Evolutionary conservation across 2,888 invertebrate genomes (phyloP), one percentile per base, ranked within the genome.

Genomic region (Trypoxylon attenuatum): DNA sequence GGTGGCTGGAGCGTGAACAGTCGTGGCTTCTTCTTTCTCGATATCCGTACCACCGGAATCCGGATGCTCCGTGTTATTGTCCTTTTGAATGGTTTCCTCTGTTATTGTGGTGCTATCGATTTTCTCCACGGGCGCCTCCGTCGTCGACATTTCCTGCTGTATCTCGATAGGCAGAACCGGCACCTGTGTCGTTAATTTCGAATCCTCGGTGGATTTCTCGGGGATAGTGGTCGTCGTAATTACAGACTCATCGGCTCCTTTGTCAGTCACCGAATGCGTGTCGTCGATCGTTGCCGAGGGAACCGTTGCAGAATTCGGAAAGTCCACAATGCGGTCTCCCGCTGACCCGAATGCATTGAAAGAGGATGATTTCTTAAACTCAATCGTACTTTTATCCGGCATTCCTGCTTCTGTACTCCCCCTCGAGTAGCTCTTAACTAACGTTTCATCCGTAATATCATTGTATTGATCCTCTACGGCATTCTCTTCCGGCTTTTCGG

Each of bases 131-230:
- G n/a, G n/a, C 13, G 13, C 13, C 13, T 33, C 82, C 0, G 84
- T 84, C 3, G 83, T 84, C 2, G 81, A 76, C 57, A 82, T 78
- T 15, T 84, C 84, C 22, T 80, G 82, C 46, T 84, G 84, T 59
- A 86, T 85, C 67, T 87, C 87, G 27, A 82, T 72, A 1, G 86
- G 86, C 25, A 86, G 56, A 13, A 85, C 82, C 0, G 86, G 85
- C 58, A 82, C 75, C 71, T 86, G 81, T 0, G 86, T 85, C 2
- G 85, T 87, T 16, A 83, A 57, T 45, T 74, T 84, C 2, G 55
- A 59, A 13, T 85, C 83, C 46, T 84, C 84, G 13, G 39, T 47
- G 0, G 52, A 2, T 23, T 61, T 22, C 15, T 10, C 49, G 25
- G n/a, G 25, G 18, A 21, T 15, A 1, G 49, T 49, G 0, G 69